Conservation (phyloP, 2,113 vertebrate genomes). For the Engraulis encrasicolus region DNA sequence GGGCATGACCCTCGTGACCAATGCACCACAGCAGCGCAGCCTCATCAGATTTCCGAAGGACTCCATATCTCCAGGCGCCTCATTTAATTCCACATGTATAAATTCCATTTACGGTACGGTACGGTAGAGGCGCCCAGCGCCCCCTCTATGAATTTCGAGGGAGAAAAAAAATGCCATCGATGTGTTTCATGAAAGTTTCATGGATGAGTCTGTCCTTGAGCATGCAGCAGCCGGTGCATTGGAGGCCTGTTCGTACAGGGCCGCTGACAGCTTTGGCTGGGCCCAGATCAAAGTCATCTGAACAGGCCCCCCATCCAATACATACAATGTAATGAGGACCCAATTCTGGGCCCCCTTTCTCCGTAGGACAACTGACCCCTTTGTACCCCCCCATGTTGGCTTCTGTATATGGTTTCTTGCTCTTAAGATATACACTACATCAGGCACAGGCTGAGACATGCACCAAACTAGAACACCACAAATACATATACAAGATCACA, state of each 20-base stretch:
- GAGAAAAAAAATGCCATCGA: conserved; percentile 16
- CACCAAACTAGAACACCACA: neutral
- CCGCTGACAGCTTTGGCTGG: no score
- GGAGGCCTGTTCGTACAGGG: no score
- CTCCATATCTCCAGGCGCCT: conserved; percentile 15
- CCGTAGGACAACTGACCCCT: no score
- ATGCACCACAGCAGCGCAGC: neutral
- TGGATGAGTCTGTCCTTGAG: conserved; percentile 27
- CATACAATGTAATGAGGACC: no score
- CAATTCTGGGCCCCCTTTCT: no score
- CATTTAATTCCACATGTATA: conserved; percentile 34
- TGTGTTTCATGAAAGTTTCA: conserved; percentile 40
- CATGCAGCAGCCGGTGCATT: neutral
- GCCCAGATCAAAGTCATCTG: no score
- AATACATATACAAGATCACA: neutral
- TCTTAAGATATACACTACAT: conserved; percentile 10
- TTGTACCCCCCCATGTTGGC: no score
- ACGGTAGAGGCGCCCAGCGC: no score
- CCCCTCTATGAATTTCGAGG: conserved; percentile 25
- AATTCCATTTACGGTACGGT: conserved; percentile 37
- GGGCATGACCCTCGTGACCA: neutral
- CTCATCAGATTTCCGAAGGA: conserved; percentile 40
- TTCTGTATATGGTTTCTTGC: neutral
- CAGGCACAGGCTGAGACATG: neutral
- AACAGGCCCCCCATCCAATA: no score